Conservation (phyloP, 2,797 vertebrate genomes). For the Halcyon chelicuti region DNA sequence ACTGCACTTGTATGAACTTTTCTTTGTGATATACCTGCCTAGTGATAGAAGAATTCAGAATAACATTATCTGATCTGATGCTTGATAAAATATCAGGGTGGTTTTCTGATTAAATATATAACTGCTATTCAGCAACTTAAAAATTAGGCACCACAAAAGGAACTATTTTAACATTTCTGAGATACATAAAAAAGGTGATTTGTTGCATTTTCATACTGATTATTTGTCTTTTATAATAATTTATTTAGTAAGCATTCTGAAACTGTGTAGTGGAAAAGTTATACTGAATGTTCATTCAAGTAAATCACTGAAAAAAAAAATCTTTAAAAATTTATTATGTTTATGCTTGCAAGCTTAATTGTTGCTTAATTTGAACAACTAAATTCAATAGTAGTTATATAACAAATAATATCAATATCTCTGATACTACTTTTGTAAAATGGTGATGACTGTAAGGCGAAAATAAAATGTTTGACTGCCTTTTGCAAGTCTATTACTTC, state of each 20-base stretch:
- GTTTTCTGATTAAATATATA: background rate
- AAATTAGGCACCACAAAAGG: background rate
- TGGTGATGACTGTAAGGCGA: background rate
- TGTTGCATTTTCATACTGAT: background rate
- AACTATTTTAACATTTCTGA: background rate
- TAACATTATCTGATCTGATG: conserved; percentile 3
- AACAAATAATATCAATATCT: background rate
- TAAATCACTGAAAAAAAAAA: background rate
- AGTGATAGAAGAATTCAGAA: conserved; percentile 4
- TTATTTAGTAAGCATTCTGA: background rate
- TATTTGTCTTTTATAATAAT: background rate
- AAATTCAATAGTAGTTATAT: background rate
- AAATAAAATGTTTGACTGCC: background rate
- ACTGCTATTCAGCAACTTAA: background rate
- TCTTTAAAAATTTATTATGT: background rate
- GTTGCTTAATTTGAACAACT: background rate
- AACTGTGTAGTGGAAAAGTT: background rate
- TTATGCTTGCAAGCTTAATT: background rate
- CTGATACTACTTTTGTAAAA: background rate
- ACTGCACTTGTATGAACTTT: background rate
- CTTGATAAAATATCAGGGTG: background rate
- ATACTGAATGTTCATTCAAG: background rate
- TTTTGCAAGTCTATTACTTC: background rate
- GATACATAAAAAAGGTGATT: background rate
- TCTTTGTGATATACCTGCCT: background rate